Base-by-base conservation (phyloP, 2,113 vertebrate species). In the Mus pahari region DNA sequence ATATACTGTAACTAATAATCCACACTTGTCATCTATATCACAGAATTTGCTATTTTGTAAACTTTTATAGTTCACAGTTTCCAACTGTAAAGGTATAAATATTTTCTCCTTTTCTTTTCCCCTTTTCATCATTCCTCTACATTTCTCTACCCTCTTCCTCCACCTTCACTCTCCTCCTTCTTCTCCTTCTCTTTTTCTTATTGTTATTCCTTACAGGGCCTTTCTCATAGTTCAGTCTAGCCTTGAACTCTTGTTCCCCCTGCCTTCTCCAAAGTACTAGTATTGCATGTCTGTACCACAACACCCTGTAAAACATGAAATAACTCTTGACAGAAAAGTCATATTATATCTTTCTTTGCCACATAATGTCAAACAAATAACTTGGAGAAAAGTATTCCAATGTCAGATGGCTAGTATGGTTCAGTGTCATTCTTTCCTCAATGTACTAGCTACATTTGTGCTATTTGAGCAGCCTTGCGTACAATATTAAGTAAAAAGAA, bases 401-500 rank as follows among this genome's bases (percentile, higher is more conserved):
- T 64, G 33, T 70, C 28, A 79, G 79, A 33, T 42, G 39, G 55
- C 10, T 22, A 42, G 55, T 53, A 77, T 36, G 53, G 74, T 91
- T 75, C 45, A 73, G n/a, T 20, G 3, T 7, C 6, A 55, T 78
- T 81, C 88, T 26, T 86, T 22, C 9, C 70, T 92, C n/a, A 74
- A 22, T 83, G n/a, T 6, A 62, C 24, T 77, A 39, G 66, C 58
- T 91, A 55, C 31, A 48, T 82, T 73, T 91, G 50, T 66, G 33
- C 6, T 45, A 28, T 36, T 28, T 79, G n/a, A 50, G 9, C 36
- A 64, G 79, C 50, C 28, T 77, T 66, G 10, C 53, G n/a, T 45
- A 70, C 78, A 90, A 95, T 89, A 60, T 89, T 74, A 4, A 91
- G 50, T 42, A 73, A 86, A 86, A 93, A 53, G 50, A 28, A 91